These are phyloP conservation scores for Daboia siamensis DNA, from an alignment of 2,113 vertebrate species.

Conservation along the genomic window DNA sequence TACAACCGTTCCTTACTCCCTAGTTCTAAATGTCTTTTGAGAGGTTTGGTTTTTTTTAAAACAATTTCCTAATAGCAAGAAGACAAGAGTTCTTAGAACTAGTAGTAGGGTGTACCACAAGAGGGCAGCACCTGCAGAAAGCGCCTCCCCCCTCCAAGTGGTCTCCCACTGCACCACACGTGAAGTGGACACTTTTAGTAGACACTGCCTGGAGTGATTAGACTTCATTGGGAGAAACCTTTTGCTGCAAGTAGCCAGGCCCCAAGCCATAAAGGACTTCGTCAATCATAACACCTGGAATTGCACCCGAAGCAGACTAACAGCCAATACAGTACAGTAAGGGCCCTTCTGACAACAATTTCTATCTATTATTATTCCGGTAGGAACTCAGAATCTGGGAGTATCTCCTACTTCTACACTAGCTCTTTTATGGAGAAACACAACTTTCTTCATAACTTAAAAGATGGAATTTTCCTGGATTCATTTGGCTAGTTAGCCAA, in stretches of 20 bases:
- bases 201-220: background rate
- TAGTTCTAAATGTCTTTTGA: background rate
- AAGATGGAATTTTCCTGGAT: background rate
- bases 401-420: background rate
- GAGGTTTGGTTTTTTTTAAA: background rate
- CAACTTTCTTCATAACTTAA: background rate
- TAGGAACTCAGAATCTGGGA: background rate
- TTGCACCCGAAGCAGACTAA: background rate
- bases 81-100: background rate
- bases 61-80: background rate
- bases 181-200: background rate
- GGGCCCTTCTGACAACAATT: background rate
- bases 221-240: background rate
- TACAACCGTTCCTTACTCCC: background rate
- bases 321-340: background rate
- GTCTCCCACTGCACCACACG: background rate
- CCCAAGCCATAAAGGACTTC: background rate
- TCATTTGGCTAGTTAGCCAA: background rate
- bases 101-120: background rate
- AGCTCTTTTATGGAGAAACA: background rate
- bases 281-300: background rate
- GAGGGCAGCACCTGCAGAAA: background rate
- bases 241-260: background rate
- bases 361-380: background rate
- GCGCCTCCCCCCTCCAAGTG: background rate